Conservation (phyloP, 2,113 vertebrate genomes). For the Perca flavescens region DNA sequence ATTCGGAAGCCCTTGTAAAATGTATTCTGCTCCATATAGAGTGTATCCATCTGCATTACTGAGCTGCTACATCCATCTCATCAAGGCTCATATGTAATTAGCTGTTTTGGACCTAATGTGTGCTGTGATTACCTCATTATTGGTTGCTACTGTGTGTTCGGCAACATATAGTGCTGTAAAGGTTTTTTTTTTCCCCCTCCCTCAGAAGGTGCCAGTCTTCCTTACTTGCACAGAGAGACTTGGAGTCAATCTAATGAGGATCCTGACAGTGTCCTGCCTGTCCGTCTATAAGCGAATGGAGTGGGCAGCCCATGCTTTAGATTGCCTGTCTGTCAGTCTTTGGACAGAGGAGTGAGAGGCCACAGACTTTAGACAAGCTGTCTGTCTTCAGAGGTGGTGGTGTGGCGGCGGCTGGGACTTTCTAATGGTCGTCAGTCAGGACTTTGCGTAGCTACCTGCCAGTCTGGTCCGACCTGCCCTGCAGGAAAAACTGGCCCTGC, state of each 20-base stretch:
- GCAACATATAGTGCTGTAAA: conserved; percentile 40
- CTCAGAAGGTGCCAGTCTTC: conserved; percentile 26
- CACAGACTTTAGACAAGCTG: conserved; percentile 61
- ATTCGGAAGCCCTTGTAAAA: conserved; percentile 28
- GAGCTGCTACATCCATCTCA: conserved; percentile 30
- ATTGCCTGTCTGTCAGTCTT: conserved; percentile 53
- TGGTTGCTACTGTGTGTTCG: conserved; percentile 27
- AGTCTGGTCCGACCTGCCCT: conserved; percentile 74
- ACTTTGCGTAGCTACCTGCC: conserved; percentile 61
- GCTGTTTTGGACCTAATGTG: conserved; percentile 52
- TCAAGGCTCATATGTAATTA: conserved; percentile 38
- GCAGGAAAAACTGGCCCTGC: conserved; percentile 49
- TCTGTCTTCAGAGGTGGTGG: conserved; percentile 50
- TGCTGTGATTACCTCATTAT: conserved; percentile 66
- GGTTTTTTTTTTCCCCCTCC: background rate
- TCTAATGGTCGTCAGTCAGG: conserved; percentile 65
- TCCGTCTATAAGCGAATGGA: conserved; percentile 31
- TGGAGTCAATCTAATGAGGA: conserved; percentile 62
- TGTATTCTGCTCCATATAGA: conserved; percentile 20
- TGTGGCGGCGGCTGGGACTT: conserved; percentile 33
- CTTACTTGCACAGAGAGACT: conserved; percentile 37
- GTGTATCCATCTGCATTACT: conserved; percentile 19
- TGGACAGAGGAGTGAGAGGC: conserved; percentile 51
- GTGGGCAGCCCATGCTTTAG: conserved; percentile 37
- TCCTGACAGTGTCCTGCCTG: conserved; percentile 46